Evolutionary conservation across 2,888 invertebrate species (phyloP).

Genomic region (Microdon myrmicae): DNA sequence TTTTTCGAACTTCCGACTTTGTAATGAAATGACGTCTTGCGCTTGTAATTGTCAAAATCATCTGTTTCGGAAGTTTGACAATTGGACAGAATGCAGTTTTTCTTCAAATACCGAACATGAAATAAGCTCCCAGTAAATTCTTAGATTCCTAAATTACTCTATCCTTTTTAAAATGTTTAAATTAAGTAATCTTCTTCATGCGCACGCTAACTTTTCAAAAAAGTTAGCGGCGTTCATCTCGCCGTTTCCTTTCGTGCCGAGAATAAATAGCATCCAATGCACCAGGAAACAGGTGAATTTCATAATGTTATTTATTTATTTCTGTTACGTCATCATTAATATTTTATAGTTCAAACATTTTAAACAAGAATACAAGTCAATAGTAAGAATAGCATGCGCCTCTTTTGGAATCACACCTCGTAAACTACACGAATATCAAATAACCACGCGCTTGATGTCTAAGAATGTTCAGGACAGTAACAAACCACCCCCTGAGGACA

Average conservation of each 20-base stretch:
- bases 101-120: slow-evolving; percentile 25
- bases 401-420: slow-evolving; percentile 59
- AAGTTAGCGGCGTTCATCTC: slow-evolving; percentile 20
- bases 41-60: slow-evolving; percentile 26
- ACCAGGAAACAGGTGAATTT: slow-evolving; percentile 32
- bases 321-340: slow-evolving; percentile 34
- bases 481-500: slow-evolving; percentile 14
- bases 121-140: slow-evolving; percentile 20
- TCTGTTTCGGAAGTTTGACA: slow-evolving; percentile 21
- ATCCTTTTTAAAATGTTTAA: slow-evolving; percentile 30
- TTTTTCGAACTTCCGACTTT: too few species aligned
- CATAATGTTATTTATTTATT: not conserved
- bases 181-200: slow-evolving; percentile 13
- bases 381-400: slow-evolving; percentile 59
- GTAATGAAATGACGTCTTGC: too few species aligned
- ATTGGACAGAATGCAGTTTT: slow-evolving; percentile 3
- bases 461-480: not conserved
- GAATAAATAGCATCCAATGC: slow-evolving; percentile 1
- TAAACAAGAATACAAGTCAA: slow-evolving; percentile 61
- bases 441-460: slow-evolving; percentile 30
- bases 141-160: slow-evolving; percentile 26
- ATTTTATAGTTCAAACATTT: slow-evolving; percentile 57
- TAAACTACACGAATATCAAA: slow-evolving; percentile 57
- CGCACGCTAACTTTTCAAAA: slow-evolving; percentile 20
- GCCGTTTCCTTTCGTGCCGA: slow-evolving; percentile 1